Evolutionary conservation across 2,797 vertebrate species (phyloP), one percentile per base, ranked within the genome.

Genomic region (Buceros bicornis): DNA sequence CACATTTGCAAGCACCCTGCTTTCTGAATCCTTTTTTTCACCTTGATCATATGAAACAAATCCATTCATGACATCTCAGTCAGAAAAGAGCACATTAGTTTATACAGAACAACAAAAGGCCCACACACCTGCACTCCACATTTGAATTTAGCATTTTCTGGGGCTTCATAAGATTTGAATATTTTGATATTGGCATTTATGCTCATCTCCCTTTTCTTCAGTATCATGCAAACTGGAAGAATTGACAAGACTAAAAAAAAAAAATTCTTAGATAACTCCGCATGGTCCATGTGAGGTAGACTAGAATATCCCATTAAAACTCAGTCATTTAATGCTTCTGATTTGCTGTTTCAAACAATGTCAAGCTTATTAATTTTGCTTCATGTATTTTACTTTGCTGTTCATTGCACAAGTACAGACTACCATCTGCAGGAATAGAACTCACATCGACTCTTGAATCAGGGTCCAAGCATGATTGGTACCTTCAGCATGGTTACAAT

Each of bases 41-140:
- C 8, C 6, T 33, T 73, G 22, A 42, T 91, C 13, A 2, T 11
- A 16, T 11, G 14, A 58, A 78, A 21, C 4, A 72, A 13, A 37
- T 6, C 4, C 10, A 12, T 61, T 79, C 11, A 26, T 20, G 10
- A 17, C 10, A 25, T 21, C 45, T 65, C 16, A 54, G 24, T 29
- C 43, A 47, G 67, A 81, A 76, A 85, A 64, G 4, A 40, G 16
- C 14, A 10, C 15, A 6, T 26, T n/a, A 50, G 12, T 65, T 65
- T 40, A 42, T 87, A 64, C 3, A 57, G n/a, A 70, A 60, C 25
- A 73, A 48, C 2, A 40, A 74, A 51, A 53, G 16, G 6, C 10
- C 15, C 6, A 24, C 10, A 24, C 10, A 60, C 11, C 4, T 25
- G 21, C 1, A n/a, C 8, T 3, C 8, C 9, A 11, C 12, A 11